Base-by-base conservation (phyloP, 1,140 invertebrate species). In the Ganaspis sp. region DNA sequence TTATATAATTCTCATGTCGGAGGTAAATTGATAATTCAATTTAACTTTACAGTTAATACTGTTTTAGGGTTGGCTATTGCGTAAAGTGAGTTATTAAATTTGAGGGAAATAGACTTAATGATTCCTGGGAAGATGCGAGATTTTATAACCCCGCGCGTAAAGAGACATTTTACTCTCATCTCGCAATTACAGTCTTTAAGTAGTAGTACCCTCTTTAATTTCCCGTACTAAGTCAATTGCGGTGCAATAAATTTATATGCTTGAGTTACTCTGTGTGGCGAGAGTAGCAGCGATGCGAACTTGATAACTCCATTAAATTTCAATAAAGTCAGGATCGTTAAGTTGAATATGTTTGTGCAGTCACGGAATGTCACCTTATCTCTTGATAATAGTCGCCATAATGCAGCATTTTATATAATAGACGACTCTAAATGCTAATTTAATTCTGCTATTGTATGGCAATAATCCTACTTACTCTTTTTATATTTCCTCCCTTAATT, bases 241-340 rank as follows among this genome's bases (percentile, higher is more conserved):
- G 29, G 70, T 42, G 72, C 74, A 77, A 74, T 79, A 81, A 82
- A 81, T 82, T 79, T 40, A 38, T 76, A 81, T 70, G 81, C 74
- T 76, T 78, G 72, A 78, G 70, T 71, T 72, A 74, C 49, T 69
- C 49, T 75, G 79, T 80, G 40, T 70, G 19, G 42, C 12, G 70
- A 72, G 21, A 58, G 54, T 58, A 58, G 54, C 54, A 64, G 21
- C 54, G 12, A 29, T n/a, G 21, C 21, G 49, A 81, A 83, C 76
- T 64, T 74, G 81, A 83, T 83, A 83, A 81, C 81, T 82, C 81
- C 79, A 83, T 83, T 79, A 83, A 81, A 83, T 76, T 76, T 79
- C 74, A 49, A 49, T 49, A 49, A 49, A 49, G 45, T 49, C 45
- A 49, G 45, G 45, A 49, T 49, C 45, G 45, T 49, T 49, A 49